A percentile compares a stretch with the other conserved stretches of the same genome.
These are phyloP conservation scores for Notodonta dromedarius DNA, from an alignment of 2,888 invertebrate species.

Conservation along the genomic window DNA sequence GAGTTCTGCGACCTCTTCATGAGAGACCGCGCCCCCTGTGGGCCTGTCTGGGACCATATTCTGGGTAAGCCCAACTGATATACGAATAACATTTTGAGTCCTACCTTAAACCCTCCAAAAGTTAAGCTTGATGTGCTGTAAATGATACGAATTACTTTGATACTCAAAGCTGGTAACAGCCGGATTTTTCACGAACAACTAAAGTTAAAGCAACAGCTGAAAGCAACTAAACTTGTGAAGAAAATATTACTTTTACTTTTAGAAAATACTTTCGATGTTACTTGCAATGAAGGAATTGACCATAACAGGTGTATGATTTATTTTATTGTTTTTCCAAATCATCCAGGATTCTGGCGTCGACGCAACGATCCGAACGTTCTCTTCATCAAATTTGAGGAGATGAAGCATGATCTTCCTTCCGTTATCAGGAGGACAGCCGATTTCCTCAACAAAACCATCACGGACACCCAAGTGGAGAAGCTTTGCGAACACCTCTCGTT, in stretches of 20 bases:
- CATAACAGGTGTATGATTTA: too few relatives aligned
- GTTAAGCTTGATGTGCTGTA: too few relatives aligned
- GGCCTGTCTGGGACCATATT: conserved; percentile 87
- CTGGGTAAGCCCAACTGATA: conserved; percentile 63
- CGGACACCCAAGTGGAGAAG: conserved; percentile 86
- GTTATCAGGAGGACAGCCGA: conserved; percentile 88
- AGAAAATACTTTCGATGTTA: too few relatives aligned
- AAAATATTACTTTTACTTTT: too few relatives aligned
- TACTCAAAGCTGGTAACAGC: not conserved
- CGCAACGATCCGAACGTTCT: conserved; percentile 89
- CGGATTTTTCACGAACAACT: too few relatives aligned
- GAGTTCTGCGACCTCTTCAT: conserved; percentile 91
- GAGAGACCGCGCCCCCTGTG: conserved; percentile 86
- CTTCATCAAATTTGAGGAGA: conserved; percentile 92
- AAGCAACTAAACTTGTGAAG: too few relatives aligned
- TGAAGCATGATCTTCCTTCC: conserved; percentile 88
- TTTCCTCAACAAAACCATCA: conserved; percentile 88
- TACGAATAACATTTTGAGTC: too few relatives aligned
- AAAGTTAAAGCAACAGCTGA: too few relatives aligned
- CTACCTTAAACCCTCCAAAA: too few relatives aligned
- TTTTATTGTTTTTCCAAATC: not conserved
- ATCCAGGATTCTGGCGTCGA: conserved; percentile 87
- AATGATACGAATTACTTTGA: not conserved
- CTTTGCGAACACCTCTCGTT: conserved; percentile 91
- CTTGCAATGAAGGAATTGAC: too few relatives aligned